Evolutionary conservation across 2,113 vertebrate species (phyloP), one percentile per base, ranked within the genome.

Genomic region (Alectura lathami): DNA sequence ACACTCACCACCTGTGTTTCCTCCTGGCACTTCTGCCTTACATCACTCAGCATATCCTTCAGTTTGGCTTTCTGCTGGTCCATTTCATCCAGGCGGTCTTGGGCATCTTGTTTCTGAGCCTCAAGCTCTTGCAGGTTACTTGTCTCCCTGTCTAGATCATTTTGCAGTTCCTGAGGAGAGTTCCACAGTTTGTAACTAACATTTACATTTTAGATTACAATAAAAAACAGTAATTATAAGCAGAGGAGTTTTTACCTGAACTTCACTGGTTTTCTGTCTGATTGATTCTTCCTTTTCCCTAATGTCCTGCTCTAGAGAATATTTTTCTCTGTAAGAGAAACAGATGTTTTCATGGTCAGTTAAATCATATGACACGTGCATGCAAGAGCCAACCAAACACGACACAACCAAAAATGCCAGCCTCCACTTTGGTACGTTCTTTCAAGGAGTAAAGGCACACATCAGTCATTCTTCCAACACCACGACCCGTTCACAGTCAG

Each of bases 31-130:
- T 99, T 99, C 72, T 99, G 98, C 87, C 98, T 96, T 3, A 99
- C 98, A 10, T 99, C 99, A 3, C 96, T 98, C 69, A 99, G 97
- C 99, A 99, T 99, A 96, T 99, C 99, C 43, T 99, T 98, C 60
- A 99, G 96, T 81, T 99, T 99, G 83, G 98, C 98, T 94, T 99
- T 99, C 97, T 99, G 99, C 96, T 99, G 99, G 92, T 99, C 99
- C 99, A 99, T 99, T 96, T 99, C 99, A 4, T 99, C 99, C 81
- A 99, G 97, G 4, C 99, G 98, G 72, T 99, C 99, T 72, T 99
- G 99, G 6, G 99, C 99, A 18, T 99, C 99, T 93, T 99, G 99
- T 79, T 99, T 99, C 95, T 99, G 99, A 47, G 99, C 98, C 94
- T 99, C 99, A 13, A 99, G 97, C 72, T 99, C 99, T 76, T 99